Evolutionary conservation across 1,140 invertebrate species (phyloP).

Genomic region (Hylyphantes graminicola): DNA sequence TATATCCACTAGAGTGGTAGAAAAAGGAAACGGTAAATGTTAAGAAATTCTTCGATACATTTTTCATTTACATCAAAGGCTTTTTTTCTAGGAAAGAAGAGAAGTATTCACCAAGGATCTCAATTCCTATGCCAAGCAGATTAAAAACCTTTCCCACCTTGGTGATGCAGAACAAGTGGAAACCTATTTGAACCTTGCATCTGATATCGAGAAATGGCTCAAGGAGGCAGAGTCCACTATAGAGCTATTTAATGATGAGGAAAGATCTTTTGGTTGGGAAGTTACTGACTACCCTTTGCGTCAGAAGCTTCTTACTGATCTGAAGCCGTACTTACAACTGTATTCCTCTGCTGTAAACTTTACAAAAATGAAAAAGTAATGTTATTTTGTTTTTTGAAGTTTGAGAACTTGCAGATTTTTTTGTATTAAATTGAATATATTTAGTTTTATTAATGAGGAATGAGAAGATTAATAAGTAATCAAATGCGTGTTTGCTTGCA

Average conservation of each 20-base stretch:
- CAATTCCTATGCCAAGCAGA: conserved; percentile 81
- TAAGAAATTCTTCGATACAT: too few relatives aligned
- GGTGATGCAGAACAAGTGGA: conserved; percentile 88
- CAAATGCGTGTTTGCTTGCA: too few relatives aligned
- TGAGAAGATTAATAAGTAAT: too few relatives aligned
- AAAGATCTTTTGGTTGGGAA: conserved; percentile 89
- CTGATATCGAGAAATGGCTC: conserved; percentile 78
- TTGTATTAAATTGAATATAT: too few relatives aligned
- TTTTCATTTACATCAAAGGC: background rate
- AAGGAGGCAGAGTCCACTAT: conserved; percentile 81
- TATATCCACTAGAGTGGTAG: too few relatives aligned
- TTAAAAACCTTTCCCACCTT: conserved; percentile 88
- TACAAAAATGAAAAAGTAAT: conserved; percentile 79
- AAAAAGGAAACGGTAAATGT: too few relatives aligned
- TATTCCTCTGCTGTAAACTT: conserved; percentile 91
- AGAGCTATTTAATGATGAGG: conserved; percentile 92
- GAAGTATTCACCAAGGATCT: conserved; percentile 82
- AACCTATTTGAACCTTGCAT: conserved; percentile 85
- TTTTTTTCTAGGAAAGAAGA: conserved; percentile 65
- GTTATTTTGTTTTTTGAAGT: background rate
- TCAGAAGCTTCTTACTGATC: conserved; percentile 76
- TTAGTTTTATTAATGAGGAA: too few relatives aligned
- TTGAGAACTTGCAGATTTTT: background rate
- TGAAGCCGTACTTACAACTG: conserved; percentile 86
- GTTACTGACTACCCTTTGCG: conserved; percentile 88